Evolutionary conservation across 2,888 invertebrate genomes (phyloP).

Genomic region (Morinoia aosen): DNA sequence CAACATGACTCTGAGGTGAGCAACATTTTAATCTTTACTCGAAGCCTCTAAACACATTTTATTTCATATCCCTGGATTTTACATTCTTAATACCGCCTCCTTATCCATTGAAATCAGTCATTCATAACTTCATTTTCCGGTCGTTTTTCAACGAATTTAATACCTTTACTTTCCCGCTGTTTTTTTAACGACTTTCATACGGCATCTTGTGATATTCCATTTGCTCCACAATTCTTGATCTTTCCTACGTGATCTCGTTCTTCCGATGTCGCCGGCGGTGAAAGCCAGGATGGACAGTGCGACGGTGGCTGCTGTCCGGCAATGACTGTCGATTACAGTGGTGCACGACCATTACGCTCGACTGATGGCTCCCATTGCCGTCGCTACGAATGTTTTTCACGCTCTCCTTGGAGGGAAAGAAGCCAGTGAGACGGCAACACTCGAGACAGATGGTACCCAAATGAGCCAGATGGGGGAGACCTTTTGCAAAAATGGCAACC

Average conservation of each 20-base stretch:
- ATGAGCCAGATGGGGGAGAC: constrained; percentile 16
- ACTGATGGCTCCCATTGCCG: constrained; percentile 44
- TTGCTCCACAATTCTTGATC: neutral
- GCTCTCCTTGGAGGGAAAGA: constrained; percentile 43
- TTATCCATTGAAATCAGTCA: neutral
- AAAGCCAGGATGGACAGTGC: constrained; percentile 21
- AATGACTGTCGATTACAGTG: constrained; percentile 47
- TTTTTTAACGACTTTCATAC: neutral
- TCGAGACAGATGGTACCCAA: constrained; percentile 46
- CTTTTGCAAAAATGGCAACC: neutral
- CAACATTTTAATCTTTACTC: too few species aligned
- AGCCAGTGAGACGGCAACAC: constrained; percentile 40
- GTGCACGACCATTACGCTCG: constrained; percentile 41
- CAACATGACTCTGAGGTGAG: too few species aligned
- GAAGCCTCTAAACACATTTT: too few species aligned
- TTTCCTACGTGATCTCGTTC: neutral
- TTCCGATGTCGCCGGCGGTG: neutral
- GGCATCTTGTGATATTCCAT: neutral
- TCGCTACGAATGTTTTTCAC: constrained; percentile 29
- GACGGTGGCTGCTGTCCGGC: constrained; percentile 28
- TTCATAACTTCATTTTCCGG: neutral
- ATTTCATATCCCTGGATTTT: too few species aligned
- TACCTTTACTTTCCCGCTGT: neutral
- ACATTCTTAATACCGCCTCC: too few species aligned
- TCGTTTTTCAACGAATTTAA: neutral